Conservation (phyloP, 64 coral and sea anemone genomes). For the Anthopleura sola region DNA sequence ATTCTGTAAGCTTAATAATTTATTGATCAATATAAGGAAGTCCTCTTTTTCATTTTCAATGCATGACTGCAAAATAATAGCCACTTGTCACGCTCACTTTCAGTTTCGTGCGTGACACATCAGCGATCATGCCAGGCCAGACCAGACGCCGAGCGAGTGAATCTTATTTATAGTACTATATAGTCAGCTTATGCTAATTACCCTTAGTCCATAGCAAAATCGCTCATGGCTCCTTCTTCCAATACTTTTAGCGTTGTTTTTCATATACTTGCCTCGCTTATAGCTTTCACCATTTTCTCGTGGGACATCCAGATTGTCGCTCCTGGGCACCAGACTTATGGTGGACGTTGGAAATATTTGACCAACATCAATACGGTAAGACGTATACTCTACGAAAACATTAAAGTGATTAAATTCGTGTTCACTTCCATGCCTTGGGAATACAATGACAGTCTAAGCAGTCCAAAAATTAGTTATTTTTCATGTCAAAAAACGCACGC, state of each 20-base stretch:
- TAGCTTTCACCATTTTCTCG: neutral
- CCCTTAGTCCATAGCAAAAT: too few relatives aligned
- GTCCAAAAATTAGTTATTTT: neutral
- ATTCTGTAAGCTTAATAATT: too few relatives aligned
- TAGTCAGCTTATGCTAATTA: too few relatives aligned
- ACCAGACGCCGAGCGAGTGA: too few relatives aligned
- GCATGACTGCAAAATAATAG: too few relatives aligned
- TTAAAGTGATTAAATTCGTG: neutral
- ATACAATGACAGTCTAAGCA: too few relatives aligned
- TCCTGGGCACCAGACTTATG: conserved; percentile 16
- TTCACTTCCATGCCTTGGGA: neutral
- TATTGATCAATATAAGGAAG: too few relatives aligned
- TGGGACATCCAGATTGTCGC: conserved; percentile 28
- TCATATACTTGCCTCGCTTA: neutral
- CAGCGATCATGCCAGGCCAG: too few relatives aligned
- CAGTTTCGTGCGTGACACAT: too few relatives aligned
- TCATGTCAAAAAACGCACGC: neutral
- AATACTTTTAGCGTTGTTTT: neutral
- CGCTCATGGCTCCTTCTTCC: neutral
- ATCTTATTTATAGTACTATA: too few relatives aligned
- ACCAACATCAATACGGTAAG: conserved; percentile 64
- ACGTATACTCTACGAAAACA: neutral
- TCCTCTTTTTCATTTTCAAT: too few relatives aligned
- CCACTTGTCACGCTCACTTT: too few relatives aligned
- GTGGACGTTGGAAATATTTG: conserved; percentile 40